A percentile compares a stretch with the other conserved stretches of the same genome.
These are phyloP conservation scores for Morone chrysops DNA, from an alignment of 2,113 vertebrate species.

Conservation along the genomic window DNA sequence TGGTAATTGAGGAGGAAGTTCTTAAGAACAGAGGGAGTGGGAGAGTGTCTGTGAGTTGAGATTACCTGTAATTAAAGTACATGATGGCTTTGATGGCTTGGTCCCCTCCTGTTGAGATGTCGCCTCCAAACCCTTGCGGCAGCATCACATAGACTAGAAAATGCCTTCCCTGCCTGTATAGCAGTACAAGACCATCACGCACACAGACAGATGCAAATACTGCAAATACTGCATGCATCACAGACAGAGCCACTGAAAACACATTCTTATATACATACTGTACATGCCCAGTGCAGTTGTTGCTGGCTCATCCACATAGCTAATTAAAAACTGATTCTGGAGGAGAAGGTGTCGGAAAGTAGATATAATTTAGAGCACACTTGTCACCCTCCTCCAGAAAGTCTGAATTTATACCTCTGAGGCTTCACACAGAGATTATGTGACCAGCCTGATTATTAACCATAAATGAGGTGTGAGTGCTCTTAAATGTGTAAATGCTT, in stretches of 20 bases:
- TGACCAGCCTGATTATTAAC: conserved; percentile 35
- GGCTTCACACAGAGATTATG: conserved; percentile 7
- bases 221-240: conserved; percentile 18
- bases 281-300: conserved; percentile 28
- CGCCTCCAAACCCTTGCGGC: conserved; percentile 66
- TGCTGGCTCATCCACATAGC: conserved; percentile 40
- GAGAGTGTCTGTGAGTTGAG: conserved; percentile 73
- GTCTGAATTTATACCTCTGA: conserved; percentile 23
- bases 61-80: conserved; percentile 89
- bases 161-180: conserved; percentile 51
- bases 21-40: conserved; percentile 77
- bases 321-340: conserved; percentile 52
- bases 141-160: conserved; percentile 63
- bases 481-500: conserved; percentile 16
- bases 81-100: conserved; percentile 84
- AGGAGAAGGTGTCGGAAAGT: conserved; percentile 29
- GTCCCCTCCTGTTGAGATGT: conserved; percentile 80
- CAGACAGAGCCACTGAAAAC: background rate
- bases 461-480: conserved; percentile 22
- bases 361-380: conserved; percentile 1
- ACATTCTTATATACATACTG: background rate
- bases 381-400: conserved; percentile 35
- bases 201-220: background rate
- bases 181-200: conserved; percentile 9
- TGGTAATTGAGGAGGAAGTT: conserved; percentile 85